phyloP scores from a whole-genome alignment of 2,113 vertebrate species.

The Neolamprologus caudopunctatus region DNA sequence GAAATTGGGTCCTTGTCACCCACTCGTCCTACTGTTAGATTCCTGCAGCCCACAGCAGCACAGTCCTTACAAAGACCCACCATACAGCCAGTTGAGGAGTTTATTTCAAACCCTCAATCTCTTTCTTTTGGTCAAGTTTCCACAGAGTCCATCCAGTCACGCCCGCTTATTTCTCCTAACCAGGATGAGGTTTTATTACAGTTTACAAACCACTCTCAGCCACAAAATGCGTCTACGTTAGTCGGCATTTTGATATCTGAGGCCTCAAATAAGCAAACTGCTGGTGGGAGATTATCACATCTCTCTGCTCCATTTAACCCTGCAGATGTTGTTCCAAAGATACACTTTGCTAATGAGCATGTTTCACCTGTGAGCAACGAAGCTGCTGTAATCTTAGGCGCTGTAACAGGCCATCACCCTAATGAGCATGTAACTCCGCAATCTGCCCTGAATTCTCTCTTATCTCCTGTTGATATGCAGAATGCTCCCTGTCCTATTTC shows the following conservation, averaged over 20 bases:
- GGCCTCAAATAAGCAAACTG: not conserved
- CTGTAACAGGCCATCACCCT: not conserved
- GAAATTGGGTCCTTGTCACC: not conserved
- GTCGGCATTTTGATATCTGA: not conserved
- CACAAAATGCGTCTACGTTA: not conserved
- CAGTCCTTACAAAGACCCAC: not conserved
- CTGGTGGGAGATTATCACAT: not conserved
- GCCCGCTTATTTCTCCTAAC: not conserved
- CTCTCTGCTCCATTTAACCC: not conserved
- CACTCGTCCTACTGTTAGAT: not conserved
- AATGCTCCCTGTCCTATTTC: not conserved
- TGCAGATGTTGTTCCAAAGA: conserved; percentile 10
- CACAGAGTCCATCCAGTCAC: not conserved
- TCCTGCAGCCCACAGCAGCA: not conserved
- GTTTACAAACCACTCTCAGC: not conserved
- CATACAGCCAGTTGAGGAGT: not conserved
- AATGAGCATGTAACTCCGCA: not conserved
- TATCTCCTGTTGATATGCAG: not conserved
- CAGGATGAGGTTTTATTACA: not conserved
- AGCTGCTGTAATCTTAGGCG: not conserved
- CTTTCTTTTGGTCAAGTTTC: not conserved
- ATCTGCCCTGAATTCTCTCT: not conserved
- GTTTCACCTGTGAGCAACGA: not conserved
- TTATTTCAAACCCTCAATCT: not conserved
- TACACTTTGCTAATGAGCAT: not conserved